These are phyloP conservation scores for Toxotes jaculatrix DNA, from an alignment of 2,113 vertebrate genomes.

Conservation along the genomic window DNA sequence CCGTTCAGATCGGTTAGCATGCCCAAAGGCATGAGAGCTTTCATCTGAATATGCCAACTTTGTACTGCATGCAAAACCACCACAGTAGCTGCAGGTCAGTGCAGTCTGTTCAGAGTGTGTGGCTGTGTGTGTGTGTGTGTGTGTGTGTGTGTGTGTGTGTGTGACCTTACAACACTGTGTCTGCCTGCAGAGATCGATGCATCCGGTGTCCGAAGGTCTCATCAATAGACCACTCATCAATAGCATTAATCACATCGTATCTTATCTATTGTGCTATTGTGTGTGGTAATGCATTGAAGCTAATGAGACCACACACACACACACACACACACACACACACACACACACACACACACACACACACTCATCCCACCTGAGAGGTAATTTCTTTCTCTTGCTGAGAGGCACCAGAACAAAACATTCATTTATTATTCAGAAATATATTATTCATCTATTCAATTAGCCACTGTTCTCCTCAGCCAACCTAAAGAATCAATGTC, in stretches of 20 bases:
- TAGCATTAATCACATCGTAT: constrained; percentile 75
- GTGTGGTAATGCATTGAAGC: constrained; percentile 66
- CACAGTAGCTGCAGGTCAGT: constrained; percentile 66
- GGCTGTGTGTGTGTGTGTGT: constrained; percentile 38
- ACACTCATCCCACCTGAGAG: constrained; percentile 74
- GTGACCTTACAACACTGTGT: constrained; percentile 28
- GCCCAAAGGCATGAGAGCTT: constrained; percentile 76
- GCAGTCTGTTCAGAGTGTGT: constrained; percentile 33
- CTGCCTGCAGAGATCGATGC: constrained; percentile 51
- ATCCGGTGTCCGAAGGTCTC: constrained; percentile 50
- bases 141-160: constrained; percentile 37
- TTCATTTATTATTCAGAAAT: constrained; percentile 82
- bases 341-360: constrained; percentile 33
- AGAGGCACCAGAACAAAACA: constrained; percentile 80
- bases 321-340: constrained; percentile 31
- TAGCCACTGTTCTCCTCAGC: constrained; percentile 76
- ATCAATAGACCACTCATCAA: constrained; percentile 57
- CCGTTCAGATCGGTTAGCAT: constrained; percentile 71
- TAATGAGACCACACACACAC: constrained; percentile 67
- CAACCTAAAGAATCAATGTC: constrained; percentile 80
- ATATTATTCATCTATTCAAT: constrained; percentile 83
- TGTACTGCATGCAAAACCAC: constrained; percentile 60
- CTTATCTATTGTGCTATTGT: constrained; percentile 48
- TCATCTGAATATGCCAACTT: constrained; percentile 71
- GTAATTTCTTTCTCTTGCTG: constrained; percentile 75